phyloP scores from a whole-genome alignment of 1,140 invertebrate genomes.

The Stratiolaelaps scimitus region DNA sequence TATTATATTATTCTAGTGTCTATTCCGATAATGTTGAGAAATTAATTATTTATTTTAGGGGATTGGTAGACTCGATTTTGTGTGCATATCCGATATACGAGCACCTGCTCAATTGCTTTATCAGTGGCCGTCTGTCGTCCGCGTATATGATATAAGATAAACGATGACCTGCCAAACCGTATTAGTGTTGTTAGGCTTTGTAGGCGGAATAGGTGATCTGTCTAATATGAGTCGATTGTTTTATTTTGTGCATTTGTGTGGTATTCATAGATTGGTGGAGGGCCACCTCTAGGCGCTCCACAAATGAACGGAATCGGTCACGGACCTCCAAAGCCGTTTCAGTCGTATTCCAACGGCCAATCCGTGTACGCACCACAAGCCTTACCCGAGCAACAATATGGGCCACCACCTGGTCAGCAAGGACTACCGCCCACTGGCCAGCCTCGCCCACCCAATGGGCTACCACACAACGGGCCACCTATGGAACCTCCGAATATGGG shows the following conservation, averaged over 20 bases:
- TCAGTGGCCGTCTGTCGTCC: too few species aligned
- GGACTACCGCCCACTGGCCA: neutral
- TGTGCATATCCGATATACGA: too few species aligned
- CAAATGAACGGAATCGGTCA: neutral
- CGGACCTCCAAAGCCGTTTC: neutral
- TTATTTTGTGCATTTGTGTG: neutral
- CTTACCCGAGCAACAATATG: neutral
- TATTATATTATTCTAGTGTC: neutral
- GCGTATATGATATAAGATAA: too few species aligned
- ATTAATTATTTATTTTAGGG: too few species aligned
- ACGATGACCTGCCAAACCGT: too few species aligned
- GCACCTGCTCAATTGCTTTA: too few species aligned
- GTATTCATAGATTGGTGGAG: conserved; percentile 1
- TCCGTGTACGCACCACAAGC: neutral
- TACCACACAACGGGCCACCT: neutral
- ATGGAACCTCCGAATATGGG: neutral
- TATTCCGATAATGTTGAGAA: neutral
- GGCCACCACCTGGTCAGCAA: neutral
- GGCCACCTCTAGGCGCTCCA: neutral
- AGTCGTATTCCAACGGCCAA: conserved; percentile 8
- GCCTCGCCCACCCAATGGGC: neutral
- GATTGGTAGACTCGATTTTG: too few species aligned
- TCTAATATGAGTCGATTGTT: too few species aligned
- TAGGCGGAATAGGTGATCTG: too few species aligned
- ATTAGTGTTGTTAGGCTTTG: too few species aligned